Evolutionary conservation across 2,797 vertebrate species (phyloP).

Genomic region (Liasis olivaceus): DNA sequence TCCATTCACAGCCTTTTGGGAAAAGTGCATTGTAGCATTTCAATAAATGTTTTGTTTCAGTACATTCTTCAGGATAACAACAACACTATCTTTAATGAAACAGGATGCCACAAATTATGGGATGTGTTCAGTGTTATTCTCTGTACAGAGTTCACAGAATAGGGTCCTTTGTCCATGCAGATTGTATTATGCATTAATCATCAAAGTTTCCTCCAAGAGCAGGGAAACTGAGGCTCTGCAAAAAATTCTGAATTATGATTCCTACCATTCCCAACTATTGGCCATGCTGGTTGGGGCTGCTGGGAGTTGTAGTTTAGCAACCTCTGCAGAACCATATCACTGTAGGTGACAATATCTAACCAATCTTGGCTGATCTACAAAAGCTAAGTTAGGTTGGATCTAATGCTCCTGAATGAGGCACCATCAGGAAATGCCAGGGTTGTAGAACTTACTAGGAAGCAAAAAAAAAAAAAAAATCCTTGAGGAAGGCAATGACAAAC

Average conservation of each 20-base stretch:
- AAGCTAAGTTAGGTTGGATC: neutral
- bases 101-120: neutral
- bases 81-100: neutral
- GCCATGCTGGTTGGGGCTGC: neutral
- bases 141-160: neutral
- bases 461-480: neutral
- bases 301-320: neutral
- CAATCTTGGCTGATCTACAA: neutral
- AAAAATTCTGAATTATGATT: neutral
- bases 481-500: neutral
- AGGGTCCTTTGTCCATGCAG: neutral
- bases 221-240: neutral
- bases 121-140: neutral
- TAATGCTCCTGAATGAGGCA: neutral
- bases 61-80: neutral
- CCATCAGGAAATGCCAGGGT: neutral
- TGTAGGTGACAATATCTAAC: neutral
- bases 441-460: neutral
- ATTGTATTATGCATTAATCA: neutral
- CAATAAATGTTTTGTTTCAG: neutral
- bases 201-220: neutral
- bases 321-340: neutral
- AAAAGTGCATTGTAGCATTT: neutral
- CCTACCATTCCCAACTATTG: neutral
- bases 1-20: neutral